phyloP scores from a whole-genome alignment of 2,797 vertebrate species.

The Numenius phaeopus region DNA sequence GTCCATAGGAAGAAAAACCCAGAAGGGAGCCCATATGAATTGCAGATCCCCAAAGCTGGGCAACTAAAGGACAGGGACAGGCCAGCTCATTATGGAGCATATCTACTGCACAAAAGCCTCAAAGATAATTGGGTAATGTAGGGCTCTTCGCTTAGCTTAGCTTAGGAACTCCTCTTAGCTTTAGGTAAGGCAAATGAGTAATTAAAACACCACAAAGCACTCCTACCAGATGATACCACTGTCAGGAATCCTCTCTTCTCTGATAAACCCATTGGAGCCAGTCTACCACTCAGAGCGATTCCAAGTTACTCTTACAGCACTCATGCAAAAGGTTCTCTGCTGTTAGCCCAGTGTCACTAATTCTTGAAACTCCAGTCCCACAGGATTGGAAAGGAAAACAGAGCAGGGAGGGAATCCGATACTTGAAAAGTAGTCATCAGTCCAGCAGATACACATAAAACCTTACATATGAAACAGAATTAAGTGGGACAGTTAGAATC shows the following conservation, averaged over 20 bases:
- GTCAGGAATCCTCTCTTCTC: neutral
- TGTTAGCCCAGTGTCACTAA: neutral
- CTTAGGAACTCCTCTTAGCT: neutral
- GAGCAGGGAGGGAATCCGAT: neutral
- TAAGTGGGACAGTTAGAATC: neutral
- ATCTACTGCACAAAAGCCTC: neutral
- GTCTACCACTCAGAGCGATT: neutral
- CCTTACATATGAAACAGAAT: neutral
- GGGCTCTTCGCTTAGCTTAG: neutral
- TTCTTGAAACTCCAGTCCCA: neutral
- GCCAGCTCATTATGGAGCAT: neutral
- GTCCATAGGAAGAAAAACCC: neutral
- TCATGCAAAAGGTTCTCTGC: neutral
- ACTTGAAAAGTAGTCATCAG: fast-evolving
- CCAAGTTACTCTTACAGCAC: neutral
- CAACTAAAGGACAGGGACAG: neutral
- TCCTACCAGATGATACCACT: neutral
- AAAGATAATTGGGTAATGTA: neutral
- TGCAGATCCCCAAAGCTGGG: neutral
- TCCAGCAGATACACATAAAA: neutral
- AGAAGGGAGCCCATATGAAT: neutral
- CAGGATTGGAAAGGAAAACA: neutral
- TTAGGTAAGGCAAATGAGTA: neutral
- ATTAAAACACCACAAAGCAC: neutral
- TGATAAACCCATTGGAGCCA: neutral